These are phyloP conservation scores for Neodon shergylaensis DNA, from an alignment of 2,113 vertebrate species.

Conservation along the genomic window DNA sequence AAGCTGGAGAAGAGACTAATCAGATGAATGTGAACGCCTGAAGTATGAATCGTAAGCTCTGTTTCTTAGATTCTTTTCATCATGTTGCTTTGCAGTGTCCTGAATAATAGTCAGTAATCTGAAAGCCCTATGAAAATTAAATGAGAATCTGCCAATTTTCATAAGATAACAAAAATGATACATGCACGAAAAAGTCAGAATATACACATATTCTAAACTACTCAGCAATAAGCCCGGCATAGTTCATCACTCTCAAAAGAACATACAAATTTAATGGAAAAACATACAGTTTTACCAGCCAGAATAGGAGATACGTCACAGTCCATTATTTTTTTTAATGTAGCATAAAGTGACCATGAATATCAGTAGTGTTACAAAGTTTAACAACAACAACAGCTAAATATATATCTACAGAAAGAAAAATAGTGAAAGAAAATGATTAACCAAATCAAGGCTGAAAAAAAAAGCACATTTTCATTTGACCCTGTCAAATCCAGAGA, in stretches of 20 bases:
- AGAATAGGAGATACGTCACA: fast-evolving
- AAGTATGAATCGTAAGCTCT: neutral
- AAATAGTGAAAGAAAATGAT: neutral
- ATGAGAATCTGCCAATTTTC: neutral
- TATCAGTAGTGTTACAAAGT: neutral
- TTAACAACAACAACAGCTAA: neutral
- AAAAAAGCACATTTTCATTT: neutral
- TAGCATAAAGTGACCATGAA: neutral
- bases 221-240: neutral
- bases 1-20: neutral
- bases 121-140: neutral
- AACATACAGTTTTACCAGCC: neutral
- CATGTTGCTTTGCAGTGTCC: neutral
- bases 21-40: neutral
- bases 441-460: neutral
- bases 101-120: neutral
- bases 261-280: neutral
- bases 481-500: neutral
- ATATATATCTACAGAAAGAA: neutral
- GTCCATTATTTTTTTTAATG: neutral
- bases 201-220: neutral
- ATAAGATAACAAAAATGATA: neutral
- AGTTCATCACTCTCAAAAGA: neutral
- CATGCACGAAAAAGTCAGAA: neutral
- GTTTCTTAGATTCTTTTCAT: neutral